A percentile compares a stretch with the other conserved stretches of the same genome.
These are phyloP conservation scores for Urocyon cinereoargenteus DNA, from an alignment of 2,797 vertebrate species.

Conservation along the genomic window DNA sequence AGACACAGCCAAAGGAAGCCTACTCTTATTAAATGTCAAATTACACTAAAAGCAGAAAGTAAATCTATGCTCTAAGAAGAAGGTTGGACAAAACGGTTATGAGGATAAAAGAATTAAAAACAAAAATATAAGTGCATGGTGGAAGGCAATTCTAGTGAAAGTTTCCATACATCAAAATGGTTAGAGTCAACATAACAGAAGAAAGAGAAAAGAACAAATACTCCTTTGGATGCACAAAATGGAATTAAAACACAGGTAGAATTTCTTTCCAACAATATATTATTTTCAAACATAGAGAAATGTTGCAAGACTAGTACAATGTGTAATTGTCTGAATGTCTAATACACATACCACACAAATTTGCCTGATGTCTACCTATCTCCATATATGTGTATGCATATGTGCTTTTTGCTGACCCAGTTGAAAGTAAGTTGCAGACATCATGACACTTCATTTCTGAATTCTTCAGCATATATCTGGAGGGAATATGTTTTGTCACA, in stretches of 20 bases:
- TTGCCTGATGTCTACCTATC: not conserved
- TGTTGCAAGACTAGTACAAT: not conserved
- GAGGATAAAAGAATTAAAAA: not conserved
- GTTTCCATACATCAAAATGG: not conserved
- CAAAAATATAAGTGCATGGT: not conserved
- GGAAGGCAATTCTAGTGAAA: not conserved
- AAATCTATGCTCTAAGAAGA: constrained; percentile 30
- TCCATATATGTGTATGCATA: not conserved
- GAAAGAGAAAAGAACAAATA: not conserved
- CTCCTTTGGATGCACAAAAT: not conserved
- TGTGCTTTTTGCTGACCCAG: constrained; percentile 36
- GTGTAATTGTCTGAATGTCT: not conserved
- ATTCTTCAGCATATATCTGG: constrained; percentile 28
- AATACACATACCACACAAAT: not conserved
- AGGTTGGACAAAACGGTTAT: not conserved
- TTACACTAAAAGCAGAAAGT: constrained; percentile 50
- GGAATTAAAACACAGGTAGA: not conserved
- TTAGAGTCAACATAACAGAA: not conserved
- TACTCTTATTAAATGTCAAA: constrained; percentile 58
- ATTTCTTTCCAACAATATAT: not conserved
- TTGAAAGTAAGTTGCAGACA: constrained; percentile 41
- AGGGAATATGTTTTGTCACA: constrained; percentile 43
- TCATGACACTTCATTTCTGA: constrained; percentile 39
- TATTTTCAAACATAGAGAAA: not conserved
- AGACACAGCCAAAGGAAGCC: constrained; percentile 51